phyloP scores from a whole-genome alignment of 2,888 invertebrate genomes.

The Apamea sordens region DNA sequence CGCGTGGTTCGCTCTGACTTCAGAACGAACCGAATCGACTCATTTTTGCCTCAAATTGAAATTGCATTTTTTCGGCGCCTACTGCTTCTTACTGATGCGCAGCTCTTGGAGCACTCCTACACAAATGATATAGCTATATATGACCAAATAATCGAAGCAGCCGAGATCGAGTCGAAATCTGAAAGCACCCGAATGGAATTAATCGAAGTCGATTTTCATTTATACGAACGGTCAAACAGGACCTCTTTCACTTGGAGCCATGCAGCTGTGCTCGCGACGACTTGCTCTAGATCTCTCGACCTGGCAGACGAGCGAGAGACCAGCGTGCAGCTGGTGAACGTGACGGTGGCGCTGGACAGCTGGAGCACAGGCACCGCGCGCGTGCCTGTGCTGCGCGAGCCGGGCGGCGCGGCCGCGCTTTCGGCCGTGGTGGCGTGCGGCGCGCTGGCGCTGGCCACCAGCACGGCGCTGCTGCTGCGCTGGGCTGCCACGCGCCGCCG shows the following conservation, averaged over 20 bases:
- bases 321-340: slow-evolving; percentile 65
- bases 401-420: slow-evolving; percentile 53
- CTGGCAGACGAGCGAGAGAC: slow-evolving; percentile 67
- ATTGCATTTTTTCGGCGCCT: slow-evolving; percentile 49
- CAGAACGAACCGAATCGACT: slow-evolving; percentile 28
- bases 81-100: slow-evolving; percentile 64
- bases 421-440: slow-evolving; percentile 49
- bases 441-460: slow-evolving; percentile 57
- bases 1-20: slow-evolving; percentile 12
- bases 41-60: slow-evolving; percentile 44
- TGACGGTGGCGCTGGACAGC: slow-evolving; percentile 59
- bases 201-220: slow-evolving; percentile 63
- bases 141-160: slow-evolving; percentile 49
- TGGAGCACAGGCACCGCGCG: slow-evolving; percentile 49
- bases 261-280: slow-evolving; percentile 67
- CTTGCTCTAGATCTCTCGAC: slow-evolving; percentile 66
- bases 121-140: slow-evolving; percentile 48
- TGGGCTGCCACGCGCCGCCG: slow-evolving; percentile 69
- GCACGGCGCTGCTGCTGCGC: slow-evolving; percentile 63
- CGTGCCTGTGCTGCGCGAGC: background rate
- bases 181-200: slow-evolving; percentile 55
- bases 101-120: slow-evolving; percentile 22
- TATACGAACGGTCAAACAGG: slow-evolving; percentile 68
- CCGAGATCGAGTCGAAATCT: slow-evolving; percentile 45
- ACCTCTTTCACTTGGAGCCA: slow-evolving; percentile 65